Percentiles rank a stretch among this genome's conserved stretches.
Conservation (phyloP, 2,888 invertebrate species). For the Thyatira batis region DNA sequence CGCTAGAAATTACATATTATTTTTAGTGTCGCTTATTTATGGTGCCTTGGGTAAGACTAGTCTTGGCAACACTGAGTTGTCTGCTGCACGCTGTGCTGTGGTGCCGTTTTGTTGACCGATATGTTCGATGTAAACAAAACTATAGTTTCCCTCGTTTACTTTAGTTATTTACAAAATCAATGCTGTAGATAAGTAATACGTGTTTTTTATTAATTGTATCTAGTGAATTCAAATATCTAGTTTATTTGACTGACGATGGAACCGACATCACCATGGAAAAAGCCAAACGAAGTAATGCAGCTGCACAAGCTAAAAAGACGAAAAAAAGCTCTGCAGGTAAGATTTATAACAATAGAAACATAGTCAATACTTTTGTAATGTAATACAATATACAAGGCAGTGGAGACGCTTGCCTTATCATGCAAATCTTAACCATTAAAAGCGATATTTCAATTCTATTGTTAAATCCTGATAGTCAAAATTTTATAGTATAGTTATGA, state of each 20-base stretch:
- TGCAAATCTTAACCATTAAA: no score
- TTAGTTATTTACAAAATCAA: no score
- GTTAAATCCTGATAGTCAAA: no score
- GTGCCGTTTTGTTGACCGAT: no score
- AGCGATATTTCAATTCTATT: no score
- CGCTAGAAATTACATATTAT: no score
- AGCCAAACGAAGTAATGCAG: conserved; percentile 86
- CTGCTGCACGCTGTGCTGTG: no score
- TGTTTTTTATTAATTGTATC: not conserved
- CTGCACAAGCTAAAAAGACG: conserved; percentile 89
- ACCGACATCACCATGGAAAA: conserved; percentile 82
- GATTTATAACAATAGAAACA: conserved; percentile 5
- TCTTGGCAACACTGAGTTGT: no score
- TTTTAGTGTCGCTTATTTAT: no score
- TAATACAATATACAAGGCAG: not conserved
- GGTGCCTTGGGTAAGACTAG: no score
- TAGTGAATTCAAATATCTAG: conserved; percentile 11
- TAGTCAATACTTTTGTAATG: no score
- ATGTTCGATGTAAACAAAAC: not conserved
- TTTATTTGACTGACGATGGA: conserved; percentile 47
- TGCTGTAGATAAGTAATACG: not conserved
- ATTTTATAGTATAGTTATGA: no score
- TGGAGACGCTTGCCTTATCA: not conserved
- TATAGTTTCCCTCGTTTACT: not conserved
- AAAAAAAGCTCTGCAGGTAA: conserved; percentile 89